Evolutionary conservation across 2,888 invertebrate genomes (phyloP).

Genomic region (Camponotus fellah): DNA sequence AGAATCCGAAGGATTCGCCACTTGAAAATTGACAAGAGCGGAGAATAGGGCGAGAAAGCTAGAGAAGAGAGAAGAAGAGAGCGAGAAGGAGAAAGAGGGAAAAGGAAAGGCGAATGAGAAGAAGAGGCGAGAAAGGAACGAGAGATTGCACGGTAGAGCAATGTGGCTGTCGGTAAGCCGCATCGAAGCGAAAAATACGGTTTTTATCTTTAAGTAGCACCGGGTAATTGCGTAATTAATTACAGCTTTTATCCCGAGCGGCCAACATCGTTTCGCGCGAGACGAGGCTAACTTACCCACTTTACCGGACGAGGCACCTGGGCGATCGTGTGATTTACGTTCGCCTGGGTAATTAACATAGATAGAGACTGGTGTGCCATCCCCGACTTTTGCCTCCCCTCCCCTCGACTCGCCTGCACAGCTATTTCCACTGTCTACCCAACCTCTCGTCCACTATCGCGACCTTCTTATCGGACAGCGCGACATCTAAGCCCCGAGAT

Average conservation of each 20-base stretch:
- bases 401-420: background rate
- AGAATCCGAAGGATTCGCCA: conserved; percentile 60
- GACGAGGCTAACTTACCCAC: conserved; percentile 64
- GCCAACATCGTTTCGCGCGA: conserved; percentile 61
- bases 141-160: conserved; percentile 34
- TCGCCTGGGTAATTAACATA: conserved; percentile 79
- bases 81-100: background rate
- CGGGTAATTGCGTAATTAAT: conserved; percentile 84
- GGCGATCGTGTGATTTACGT: conserved; percentile 79
- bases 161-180: conserved; percentile 70
- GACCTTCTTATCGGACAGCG: conserved; percentile 66
- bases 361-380: conserved; percentile 71
- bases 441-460: conserved; percentile 37
- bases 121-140: conserved; percentile 2
- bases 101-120: background rate
- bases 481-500: conserved; percentile 67
- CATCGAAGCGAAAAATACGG: conserved; percentile 81
- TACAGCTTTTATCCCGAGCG: conserved; percentile 79
- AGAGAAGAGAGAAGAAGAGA: background rate
- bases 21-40: conserved; percentile 58
- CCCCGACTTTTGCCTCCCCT: background rate
- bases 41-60: background rate
- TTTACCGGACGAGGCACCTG: conserved; percentile 74
- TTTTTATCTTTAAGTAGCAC: conserved; percentile 78
- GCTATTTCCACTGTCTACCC: conserved; percentile 33